Conservation (phyloP, 1,140 invertebrate species). For the Drosophila neocordata region DNA sequence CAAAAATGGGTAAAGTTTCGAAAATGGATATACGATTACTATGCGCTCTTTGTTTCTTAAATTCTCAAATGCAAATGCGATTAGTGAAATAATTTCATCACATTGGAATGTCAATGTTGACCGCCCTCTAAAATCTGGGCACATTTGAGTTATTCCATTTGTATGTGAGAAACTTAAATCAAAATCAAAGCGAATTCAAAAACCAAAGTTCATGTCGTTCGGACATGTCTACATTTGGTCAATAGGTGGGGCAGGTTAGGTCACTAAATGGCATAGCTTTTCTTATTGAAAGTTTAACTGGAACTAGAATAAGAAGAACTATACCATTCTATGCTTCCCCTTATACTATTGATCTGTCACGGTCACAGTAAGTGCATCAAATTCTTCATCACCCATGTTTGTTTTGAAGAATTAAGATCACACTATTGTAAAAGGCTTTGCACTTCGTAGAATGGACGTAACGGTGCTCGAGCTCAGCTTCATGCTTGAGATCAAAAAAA, state of each 20-base stretch:
- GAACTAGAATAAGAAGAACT: not conserved
- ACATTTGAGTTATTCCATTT: slow-evolving; percentile 4
- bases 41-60: slow-evolving; percentile 10
- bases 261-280: slow-evolving; percentile 1
- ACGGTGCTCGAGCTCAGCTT: not conserved
- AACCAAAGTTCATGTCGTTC: slow-evolving; percentile 3
- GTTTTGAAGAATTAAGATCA: too few relatives aligned
- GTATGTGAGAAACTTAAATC: slow-evolving; percentile 5
- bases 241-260: not conserved
- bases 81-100: slow-evolving; percentile 25
- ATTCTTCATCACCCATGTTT: not conserved
- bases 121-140: too few relatives aligned
- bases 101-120: slow-evolving; percentile 19
- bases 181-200: slow-evolving; percentile 18
- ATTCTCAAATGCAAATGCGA: slow-evolving; percentile 3
- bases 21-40: slow-evolving; percentile 68
- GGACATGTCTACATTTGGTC: not conserved
- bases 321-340: not conserved
- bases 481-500: slow-evolving; percentile 1
- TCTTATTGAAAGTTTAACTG: not conserved
- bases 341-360: slow-evolving; percentile 1
- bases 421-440: too few relatives aligned
- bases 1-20: slow-evolving; percentile 82
- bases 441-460: not conserved
- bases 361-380: not conserved